Evolutionary conservation across 2,888 invertebrate genomes (phyloP).

Genomic region (Nemapogon koenigi): DNA sequence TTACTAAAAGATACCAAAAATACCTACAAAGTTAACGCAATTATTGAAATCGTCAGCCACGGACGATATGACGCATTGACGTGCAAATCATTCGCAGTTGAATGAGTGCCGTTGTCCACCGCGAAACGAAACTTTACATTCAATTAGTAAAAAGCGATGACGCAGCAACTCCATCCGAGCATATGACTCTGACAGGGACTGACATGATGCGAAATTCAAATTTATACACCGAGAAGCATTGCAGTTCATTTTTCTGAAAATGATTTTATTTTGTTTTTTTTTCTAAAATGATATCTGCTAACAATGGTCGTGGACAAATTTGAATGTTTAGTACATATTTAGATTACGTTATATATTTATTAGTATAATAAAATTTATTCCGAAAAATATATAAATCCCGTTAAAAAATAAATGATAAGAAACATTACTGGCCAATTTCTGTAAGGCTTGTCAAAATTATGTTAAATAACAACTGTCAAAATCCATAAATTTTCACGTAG

Average conservation of each 20-base stretch:
- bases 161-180: constrained; percentile 32
- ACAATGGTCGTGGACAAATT: not conserved
- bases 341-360: not conserved
- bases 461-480: too few species aligned
- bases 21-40: constrained; percentile 6
- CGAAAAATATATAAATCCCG: not conserved
- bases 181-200: constrained; percentile 42
- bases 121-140: constrained; percentile 54
- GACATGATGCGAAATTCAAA: constrained; percentile 24
- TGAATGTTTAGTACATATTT: not conserved
- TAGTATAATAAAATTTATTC: not conserved
- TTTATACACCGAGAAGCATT: constrained; percentile 1
- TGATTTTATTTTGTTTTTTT: too few species aligned
- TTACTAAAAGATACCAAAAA: too few species aligned
- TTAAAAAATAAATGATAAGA: not conserved
- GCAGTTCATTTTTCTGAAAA: not conserved
- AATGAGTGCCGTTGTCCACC: constrained; percentile 13
- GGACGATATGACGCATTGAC: constrained; percentile 3
- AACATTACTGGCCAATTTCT: too few species aligned
- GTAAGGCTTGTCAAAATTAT: too few species aligned
- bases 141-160: constrained; percentile 53
- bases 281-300: too few species aligned
- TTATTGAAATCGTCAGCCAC: constrained; percentile 5
- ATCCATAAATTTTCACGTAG: too few species aligned
- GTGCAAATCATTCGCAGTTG: constrained; percentile 6